Base-by-base conservation (phyloP, 2,888 invertebrate genomes). In the Lycophotia porphyrea region DNA sequence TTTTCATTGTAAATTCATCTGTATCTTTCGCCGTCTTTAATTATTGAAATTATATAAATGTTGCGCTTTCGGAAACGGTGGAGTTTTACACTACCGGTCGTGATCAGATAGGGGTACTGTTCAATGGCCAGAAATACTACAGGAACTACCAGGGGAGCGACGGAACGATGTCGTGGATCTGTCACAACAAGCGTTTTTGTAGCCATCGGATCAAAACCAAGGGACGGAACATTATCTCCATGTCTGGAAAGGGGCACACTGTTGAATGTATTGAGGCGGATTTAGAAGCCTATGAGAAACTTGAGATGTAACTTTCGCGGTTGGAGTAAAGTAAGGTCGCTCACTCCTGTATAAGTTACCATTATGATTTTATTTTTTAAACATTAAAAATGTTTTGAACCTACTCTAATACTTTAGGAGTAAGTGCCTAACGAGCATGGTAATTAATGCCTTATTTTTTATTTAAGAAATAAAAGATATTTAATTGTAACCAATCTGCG, bases 101-200 rank as follows among this genome's bases (percentile, higher is more conserved):
- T 68, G 88, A 89, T 11, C 80, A 84, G 9, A 55, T 86, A 8
- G 89, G 82, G 2, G 78, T 84, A 3, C 36, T 80, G 47, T 89
- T 84, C 70, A 74, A 86, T 4, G 87, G 87, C 1, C 77, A 84
- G 39, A 87, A 77, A 61, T 90, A 85, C 70, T 86, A 90, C 74
- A 90, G 87, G 78, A 91, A 90, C 72, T 91, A 90, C 49, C 74
- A 79, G 44, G 85, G 87, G 0, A 81, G 67, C 27, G 78, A 79
- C 9, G 80, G 76, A 1, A 39, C 80, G 34, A 80, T 88, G 34
- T 88, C 88, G 7, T 89, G 89, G 88, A 75, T 78, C 34, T 88
- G 89, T 66, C 78, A 63, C 58, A 88, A 88, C 55, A 82, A 80
- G 71, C 70, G 76, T 21, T 66, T 90, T 42, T 87, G 83, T 39